phyloP scores from a whole-genome alignment of 2,113 vertebrate genomes.

The Pterocles gutturalis region DNA sequence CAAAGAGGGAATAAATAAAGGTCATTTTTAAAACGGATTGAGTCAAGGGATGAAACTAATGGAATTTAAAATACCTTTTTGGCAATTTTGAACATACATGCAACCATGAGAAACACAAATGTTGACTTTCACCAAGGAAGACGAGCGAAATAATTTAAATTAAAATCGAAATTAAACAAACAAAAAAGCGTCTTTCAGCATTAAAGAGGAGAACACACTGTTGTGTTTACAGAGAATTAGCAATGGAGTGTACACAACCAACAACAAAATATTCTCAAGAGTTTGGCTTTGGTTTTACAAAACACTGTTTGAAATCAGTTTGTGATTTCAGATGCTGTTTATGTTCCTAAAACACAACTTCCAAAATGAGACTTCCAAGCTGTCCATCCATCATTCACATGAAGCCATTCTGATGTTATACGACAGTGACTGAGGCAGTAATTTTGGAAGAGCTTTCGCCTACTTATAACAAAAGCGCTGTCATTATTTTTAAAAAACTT shows the following conservation, averaged over 20 bases:
- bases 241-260: conserved; percentile 23
- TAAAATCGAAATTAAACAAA: conserved; percentile 16
- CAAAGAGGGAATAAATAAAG: background rate
- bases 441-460: background rate
- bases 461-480: background rate
- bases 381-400: background rate
- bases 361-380: conserved; percentile 23
- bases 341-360: conserved; percentile 34
- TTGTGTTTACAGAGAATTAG: conserved; percentile 52
- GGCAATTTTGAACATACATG: background rate
- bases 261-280: background rate
- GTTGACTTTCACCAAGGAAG: background rate
- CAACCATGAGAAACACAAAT: background rate
- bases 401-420: fast-evolving
- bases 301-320: conserved; percentile 32
- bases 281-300: conserved; percentile 36
- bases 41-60: background rate
- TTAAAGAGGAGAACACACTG: conserved; percentile 40
- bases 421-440: background rate
- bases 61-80: background rate
- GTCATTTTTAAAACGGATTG: background rate
- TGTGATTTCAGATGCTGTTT: conserved; percentile 64
- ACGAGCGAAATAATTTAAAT: conserved; percentile 22
- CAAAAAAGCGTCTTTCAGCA: background rate
- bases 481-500: fast-evolving